Percentiles rank a stretch among this genome's conserved stretches.
Evolutionary conservation across 2,113 vertebrate species (phyloP).

Genomic region (Marcusenius ussheri): DNA sequence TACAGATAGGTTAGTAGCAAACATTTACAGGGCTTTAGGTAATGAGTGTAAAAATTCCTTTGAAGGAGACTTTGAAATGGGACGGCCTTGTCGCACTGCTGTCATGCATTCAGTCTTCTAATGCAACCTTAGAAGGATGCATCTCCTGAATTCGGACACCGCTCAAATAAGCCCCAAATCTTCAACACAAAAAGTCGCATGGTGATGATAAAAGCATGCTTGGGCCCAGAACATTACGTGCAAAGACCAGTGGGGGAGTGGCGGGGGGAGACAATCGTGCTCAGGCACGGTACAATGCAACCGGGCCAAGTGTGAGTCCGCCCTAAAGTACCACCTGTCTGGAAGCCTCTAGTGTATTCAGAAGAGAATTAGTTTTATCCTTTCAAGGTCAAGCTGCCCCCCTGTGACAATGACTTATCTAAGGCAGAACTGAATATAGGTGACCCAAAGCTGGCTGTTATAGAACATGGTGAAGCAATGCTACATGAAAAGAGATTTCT

Average conservation of each 20-base stretch:
- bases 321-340: background rate
- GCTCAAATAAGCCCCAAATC: background rate
- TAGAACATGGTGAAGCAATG: background rate
- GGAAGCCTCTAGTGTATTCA: background rate
- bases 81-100: background rate
- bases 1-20: background rate
- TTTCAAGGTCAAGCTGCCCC: background rate
- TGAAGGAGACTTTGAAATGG: background rate
- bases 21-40: background rate
- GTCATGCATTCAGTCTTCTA: background rate
- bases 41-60: background rate
- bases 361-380: background rate
- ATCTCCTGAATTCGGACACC: background rate
- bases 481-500: background rate
- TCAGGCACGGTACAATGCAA: background rate
- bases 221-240: background rate
- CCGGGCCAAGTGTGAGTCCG: background rate
- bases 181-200: background rate
- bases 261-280: background rate
- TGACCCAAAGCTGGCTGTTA: background rate
- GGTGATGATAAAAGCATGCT: background rate
- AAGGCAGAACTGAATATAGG: background rate
- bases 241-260: background rate
- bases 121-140: background rate
- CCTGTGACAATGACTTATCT: background rate